Evolutionary conservation across 2,113 vertebrate genomes (phyloP).

Genomic region (Eulemur macaco): DNA sequence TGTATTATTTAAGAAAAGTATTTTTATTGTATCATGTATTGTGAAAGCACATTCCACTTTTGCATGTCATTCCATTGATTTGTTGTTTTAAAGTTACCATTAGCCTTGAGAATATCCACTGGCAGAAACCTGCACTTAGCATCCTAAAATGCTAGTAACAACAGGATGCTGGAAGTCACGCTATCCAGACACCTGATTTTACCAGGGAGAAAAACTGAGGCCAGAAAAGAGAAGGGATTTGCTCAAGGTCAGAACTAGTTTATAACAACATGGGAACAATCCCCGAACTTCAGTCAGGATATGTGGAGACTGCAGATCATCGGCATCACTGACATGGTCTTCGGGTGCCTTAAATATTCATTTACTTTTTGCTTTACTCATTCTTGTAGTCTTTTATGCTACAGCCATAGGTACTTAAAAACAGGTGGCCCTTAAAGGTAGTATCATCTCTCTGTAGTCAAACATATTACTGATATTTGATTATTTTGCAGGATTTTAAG

Average conservation of each 20-base stretch:
- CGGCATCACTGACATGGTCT: rapidly evolving
- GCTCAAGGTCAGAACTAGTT: neutral
- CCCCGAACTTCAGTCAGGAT: too few relatives aligned
- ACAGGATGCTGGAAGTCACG: rapidly evolving
- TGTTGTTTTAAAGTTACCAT: neutral
- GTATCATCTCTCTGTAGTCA: neutral
- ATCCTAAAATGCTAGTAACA: neutral
- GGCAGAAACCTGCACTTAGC: neutral
- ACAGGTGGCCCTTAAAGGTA: rapidly evolving
- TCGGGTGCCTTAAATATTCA: rapidly evolving
- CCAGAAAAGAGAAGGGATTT: neutral
- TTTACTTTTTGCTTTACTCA: neutral
- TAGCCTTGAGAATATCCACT: neutral
- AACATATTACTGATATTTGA: neutral
- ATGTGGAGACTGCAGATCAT: rapidly evolving
- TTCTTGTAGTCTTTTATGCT: neutral
- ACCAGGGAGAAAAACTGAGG: neutral
- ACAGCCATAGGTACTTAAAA: neutral
- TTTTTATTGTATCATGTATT: constrained; percentile 26
- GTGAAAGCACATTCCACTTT: constrained; percentile 32
- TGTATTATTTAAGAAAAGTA: constrained; percentile 35
- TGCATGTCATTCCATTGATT: neutral
- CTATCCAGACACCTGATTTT: neutral
- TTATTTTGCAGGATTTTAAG: neutral
- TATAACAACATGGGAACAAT: rapidly evolving